Conservation (phyloP, 2,888 invertebrate species). For the Cephus nigrinus region DNA sequence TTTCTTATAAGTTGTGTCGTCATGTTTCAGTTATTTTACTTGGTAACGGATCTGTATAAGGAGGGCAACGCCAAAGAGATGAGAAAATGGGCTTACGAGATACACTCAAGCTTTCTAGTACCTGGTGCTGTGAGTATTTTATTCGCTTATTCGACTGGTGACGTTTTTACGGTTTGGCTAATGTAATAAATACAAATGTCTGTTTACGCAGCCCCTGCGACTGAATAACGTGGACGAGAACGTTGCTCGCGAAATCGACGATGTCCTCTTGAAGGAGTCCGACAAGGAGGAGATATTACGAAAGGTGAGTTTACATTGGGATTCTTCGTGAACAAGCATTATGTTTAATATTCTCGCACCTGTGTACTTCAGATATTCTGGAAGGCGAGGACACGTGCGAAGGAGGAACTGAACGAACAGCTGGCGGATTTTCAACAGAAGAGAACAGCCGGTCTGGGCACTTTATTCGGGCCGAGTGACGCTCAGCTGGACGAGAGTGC, state of each 20-base stretch:
- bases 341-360: background rate
- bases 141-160: conserved; percentile 10
- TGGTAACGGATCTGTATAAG: conserved; percentile 92
- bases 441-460: conserved; percentile 88
- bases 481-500: conserved; percentile 81
- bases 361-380: conserved; percentile 74
- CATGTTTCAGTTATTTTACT: conserved; percentile 78
- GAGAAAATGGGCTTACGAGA: conserved; percentile 99
- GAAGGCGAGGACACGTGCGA: conserved; percentile 86
- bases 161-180: conserved; percentile 7
- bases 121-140: conserved; percentile 81
- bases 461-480: conserved; percentile 90
- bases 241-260: conserved; percentile 90
- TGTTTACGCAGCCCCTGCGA: conserved; percentile 77
- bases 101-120: conserved; percentile 94
- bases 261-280: conserved; percentile 82
- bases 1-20: conserved; percentile 4
- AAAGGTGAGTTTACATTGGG: conserved; percentile 69
- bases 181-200: conserved; percentile 6
- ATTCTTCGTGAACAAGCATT: background rate
- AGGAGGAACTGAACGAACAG: conserved; percentile 83
- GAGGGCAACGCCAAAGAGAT: conserved; percentile 88
- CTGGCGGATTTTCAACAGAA: conserved; percentile 89
- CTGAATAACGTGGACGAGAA: conserved; percentile 86
- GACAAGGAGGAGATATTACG: conserved; percentile 92